These are phyloP conservation scores for Datnioides undecimradiatus DNA, from an alignment of 2,113 vertebrate genomes.

Conservation along the genomic window DNA sequence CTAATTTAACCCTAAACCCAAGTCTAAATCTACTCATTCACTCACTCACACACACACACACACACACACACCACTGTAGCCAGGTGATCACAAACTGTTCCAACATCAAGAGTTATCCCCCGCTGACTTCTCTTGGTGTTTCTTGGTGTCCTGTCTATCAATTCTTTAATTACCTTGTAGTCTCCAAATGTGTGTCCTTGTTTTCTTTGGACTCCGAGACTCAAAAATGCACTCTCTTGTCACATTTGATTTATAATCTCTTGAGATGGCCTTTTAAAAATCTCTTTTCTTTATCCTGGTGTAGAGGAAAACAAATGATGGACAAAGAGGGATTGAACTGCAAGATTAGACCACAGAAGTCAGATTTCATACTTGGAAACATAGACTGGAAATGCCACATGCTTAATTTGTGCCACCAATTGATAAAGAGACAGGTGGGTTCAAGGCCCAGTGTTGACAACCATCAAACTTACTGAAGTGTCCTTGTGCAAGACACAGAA, in stretches of 20 bases:
- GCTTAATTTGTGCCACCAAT: neutral
- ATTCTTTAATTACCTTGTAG: neutral
- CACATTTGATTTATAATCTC: neutral
- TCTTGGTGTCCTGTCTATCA: neutral
- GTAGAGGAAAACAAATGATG: neutral
- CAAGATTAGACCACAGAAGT: neutral
- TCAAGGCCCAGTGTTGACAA: neutral
- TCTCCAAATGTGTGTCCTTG: neutral
- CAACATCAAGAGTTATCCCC: neutral
- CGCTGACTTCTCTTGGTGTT: neutral
- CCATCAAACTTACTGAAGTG: neutral
- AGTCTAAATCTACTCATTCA: neutral
- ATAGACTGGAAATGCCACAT: neutral
- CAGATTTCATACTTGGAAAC: neutral
- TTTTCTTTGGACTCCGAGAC: neutral
- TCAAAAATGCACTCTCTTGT: conserved; percentile 5
- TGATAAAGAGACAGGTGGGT: neutral
- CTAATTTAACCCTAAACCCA: neutral
- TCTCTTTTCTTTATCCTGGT: neutral
- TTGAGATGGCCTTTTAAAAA: neutral
- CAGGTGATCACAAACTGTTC: neutral
- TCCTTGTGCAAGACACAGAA: conserved; percentile 12
- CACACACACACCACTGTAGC: neutral
- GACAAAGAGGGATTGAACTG: conserved; percentile 1
- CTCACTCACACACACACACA: neutral